Conservation (phyloP, 2,797 vertebrate species). For the Enteromius treurensis region DNA sequence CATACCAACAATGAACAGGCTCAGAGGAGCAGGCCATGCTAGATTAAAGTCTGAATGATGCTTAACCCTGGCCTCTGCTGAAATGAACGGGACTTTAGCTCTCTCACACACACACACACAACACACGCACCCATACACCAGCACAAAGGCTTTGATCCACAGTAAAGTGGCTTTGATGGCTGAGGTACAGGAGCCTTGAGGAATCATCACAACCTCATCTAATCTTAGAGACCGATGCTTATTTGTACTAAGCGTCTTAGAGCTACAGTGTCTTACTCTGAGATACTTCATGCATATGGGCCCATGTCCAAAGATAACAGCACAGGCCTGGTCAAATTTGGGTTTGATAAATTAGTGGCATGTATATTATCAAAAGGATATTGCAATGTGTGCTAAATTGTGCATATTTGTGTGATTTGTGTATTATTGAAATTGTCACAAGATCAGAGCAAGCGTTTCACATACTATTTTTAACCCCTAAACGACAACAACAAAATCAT, state of each 20-base stretch:
- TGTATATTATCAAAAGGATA: neutral
- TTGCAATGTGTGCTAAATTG: neutral
- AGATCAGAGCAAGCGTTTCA: neutral
- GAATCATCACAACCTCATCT: constrained; percentile 53
- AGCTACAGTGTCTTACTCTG: constrained; percentile 21
- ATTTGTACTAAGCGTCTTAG: constrained; percentile 37
- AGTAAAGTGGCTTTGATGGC: constrained; percentile 51
- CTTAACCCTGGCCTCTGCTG: constrained; percentile 60
- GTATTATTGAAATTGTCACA: neutral
- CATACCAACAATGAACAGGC: constrained; percentile 54
- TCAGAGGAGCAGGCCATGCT: constrained; percentile 43
- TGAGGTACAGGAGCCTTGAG: constrained; percentile 40
- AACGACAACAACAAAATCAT: neutral
- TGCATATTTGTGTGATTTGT: neutral
- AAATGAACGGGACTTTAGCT: constrained; percentile 50
- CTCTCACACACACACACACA: constrained; percentile 25
- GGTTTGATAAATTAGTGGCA: neutral
- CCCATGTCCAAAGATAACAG: constrained; percentile 6
- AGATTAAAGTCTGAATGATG: constrained; percentile 62
- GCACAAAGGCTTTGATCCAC: constrained; percentile 54
- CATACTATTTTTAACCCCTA: neutral
- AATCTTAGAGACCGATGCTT: constrained; percentile 50
- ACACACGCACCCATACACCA: constrained; percentile 37
- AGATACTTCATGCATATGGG: constrained; percentile 28
- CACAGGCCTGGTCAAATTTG: neutral